phyloP scores from a whole-genome alignment of 1,140 invertebrate species.

The Homalodisca vitripennis region DNA sequence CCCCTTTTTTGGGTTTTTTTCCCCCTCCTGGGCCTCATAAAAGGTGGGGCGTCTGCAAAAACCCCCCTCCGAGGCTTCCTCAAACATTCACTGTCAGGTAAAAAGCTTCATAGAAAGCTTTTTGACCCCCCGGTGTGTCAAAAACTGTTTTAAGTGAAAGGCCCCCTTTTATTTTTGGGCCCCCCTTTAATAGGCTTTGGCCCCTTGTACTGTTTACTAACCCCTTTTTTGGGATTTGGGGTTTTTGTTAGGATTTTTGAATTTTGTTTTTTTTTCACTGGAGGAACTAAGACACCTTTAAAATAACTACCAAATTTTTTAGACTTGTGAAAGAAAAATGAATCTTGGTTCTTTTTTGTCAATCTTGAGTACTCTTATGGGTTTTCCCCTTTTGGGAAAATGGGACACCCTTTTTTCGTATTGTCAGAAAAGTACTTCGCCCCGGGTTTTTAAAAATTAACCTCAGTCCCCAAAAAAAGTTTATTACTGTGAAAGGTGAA shows the following conservation, averaged over 20 bases:
- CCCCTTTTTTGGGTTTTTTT: no score
- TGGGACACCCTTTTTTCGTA: no score
- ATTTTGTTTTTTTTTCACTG: not conserved
- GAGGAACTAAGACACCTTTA: not conserved
- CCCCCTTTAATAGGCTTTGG: not conserved
- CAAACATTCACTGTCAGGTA: conserved; percentile 10
- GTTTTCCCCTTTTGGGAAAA: no score
- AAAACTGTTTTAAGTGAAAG: conserved; percentile 17
- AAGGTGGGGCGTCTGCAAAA: not conserved
- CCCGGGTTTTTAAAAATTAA: no score
- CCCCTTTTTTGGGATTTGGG: not conserved
- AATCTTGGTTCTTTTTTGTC: no score
- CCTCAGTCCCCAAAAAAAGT: conserved; percentile 28
- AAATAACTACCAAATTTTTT: no score
- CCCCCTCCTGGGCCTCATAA: not conserved
- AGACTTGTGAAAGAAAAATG: no score
- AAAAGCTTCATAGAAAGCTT: conserved; percentile 2
- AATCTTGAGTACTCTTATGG: no score
- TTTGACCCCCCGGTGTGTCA: not conserved
- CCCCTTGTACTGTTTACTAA: not conserved
- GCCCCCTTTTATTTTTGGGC: conserved; percentile 11
- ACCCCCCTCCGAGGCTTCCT: conserved; percentile 2
- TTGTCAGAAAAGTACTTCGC: no score
- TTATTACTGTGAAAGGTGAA: no score
- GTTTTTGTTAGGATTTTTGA: conserved; percentile 14